Evolutionary conservation across 2,797 vertebrate genomes (phyloP).

Genomic region (Epinephelus coioides): DNA sequence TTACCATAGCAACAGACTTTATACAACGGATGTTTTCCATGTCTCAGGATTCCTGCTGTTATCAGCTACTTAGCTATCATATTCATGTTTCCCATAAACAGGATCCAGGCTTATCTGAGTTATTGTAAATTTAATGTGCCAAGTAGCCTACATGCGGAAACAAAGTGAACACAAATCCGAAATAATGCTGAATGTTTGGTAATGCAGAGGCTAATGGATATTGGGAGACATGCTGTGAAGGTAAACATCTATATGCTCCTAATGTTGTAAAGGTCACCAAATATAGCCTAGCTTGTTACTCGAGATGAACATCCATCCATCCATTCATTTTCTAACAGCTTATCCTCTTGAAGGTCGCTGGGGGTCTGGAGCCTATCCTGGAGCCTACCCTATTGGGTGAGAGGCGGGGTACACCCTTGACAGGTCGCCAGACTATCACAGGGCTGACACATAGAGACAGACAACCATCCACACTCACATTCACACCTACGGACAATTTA

Average conservation of each 20-base stretch:
- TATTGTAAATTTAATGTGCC: conserved; percentile 20
- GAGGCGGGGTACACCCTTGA: too few relatives aligned
- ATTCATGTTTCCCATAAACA: conserved; percentile 26
- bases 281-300: too few relatives aligned
- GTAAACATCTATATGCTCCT: not conserved
- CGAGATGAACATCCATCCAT: too few relatives aligned
- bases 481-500: too few relatives aligned
- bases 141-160: conserved; percentile 10
- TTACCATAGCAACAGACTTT: conserved; percentile 34
- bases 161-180: not conserved
- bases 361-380: too few relatives aligned
- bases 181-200: conserved; percentile 28
- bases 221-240: conserved; percentile 13
- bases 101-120: conserved; percentile 26
- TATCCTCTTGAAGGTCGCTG: too few relatives aligned
- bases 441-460: too few relatives aligned
- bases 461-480: too few relatives aligned
- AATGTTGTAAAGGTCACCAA: too few relatives aligned
- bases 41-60: conserved; percentile 31
- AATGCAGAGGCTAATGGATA: conserved; percentile 13
- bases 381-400: too few relatives aligned
- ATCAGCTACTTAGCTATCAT: conserved; percentile 32
- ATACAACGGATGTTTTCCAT: conserved; percentile 29
- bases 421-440: too few relatives aligned
- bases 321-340: too few relatives aligned